Base-by-base conservation (phyloP, 2,113 vertebrate species). In the Mobula hypostoma region DNA sequence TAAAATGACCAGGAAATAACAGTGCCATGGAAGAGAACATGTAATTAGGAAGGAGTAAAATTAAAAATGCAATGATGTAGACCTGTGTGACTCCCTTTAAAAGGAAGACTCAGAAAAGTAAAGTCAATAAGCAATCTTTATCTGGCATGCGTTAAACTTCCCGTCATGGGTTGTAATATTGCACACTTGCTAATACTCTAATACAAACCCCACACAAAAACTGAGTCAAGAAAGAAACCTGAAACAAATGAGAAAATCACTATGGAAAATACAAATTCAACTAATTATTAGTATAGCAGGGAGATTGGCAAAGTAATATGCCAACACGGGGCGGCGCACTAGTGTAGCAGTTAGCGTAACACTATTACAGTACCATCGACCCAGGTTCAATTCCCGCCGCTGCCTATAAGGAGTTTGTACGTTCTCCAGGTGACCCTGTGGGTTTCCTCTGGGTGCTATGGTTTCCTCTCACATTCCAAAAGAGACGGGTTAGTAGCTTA, bases 21-120 rank as follows among this genome's bases (percentile, higher is more conserved):
- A 95, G 91, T 27, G 95, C 94, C 95, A 96, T 94, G 92, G 94
- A 94, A 82, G 95, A 95, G 76, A 95, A 92, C 32, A 94, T 48
- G 95, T 83, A 95, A 95, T 95, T 96, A 95, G 56, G 94, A 94
- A 83, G 77, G 77, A 95, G 94, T 92, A 95, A 94, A 94, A 94
- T 80, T 15, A 95, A 95, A 96, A 94, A 94, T 80, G 48, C 29
- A 27, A 78, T 63, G 74, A 80, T 94, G n/a, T 58, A 63, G 77
- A 66, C 36, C n/a, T 3, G 8, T 93, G 68, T 93, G 90, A 93
- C 21, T 74, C 24, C 68, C 9, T 56, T 68, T 66, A 91, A 36
- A 48, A 36, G 32, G 5, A 63, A 36, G 58, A 32, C 27, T 91
- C 12, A 74, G 27, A 15, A 70, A 17, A 93, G 70, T 48, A 6